Evolutionary conservation across 2,113 vertebrate species (phyloP), one percentile per base, ranked within the genome.

Genomic region (Neofelis nebulosa): DNA sequence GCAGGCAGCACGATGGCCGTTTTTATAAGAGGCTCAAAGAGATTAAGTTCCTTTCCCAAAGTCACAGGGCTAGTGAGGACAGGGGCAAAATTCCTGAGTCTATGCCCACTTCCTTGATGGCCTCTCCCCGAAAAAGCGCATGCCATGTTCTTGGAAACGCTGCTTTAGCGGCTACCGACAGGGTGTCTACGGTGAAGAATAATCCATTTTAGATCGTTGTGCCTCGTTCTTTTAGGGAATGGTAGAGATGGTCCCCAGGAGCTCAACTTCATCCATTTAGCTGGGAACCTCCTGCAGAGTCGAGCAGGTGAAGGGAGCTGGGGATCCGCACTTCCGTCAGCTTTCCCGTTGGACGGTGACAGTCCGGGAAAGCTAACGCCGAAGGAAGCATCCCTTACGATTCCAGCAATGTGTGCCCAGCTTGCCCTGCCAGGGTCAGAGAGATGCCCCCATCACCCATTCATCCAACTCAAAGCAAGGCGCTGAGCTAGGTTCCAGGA

Each of bases 71-170:
- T 13, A 1, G 41, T 41, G 36, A 7, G 33, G 52, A 23, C 3
- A 23, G 48, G 89, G 81, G 13, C 2, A 29, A 63, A 31, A 23
- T 12, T 45, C 14, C 48, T 48, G 13, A 0, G 14, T 50, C 73
- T 11, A 33, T 8, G 84, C n/a, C 21, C 12, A 50, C 29, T 41
- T 76, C 16, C 63, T 38, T 2, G 1, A 3, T 7, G 13, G 13
- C 29, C 15, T 23, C 76, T 6, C 48, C 48, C 79, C 33, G 90
- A 73, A 69, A 74, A 91, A 81, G 10, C 0, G 1, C 14, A 3
- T 13, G 10, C 8, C 50, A 0, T 2, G 1, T 66, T 33, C 23
- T 63, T 19, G 1, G 36, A 71, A 48, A 76, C 1, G 0, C 57
- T 2, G 7, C 41, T 6, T 23, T 31, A 2, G 38, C 0, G 2